These are phyloP conservation scores for Aricia artaxerxes DNA, from an alignment of 2,888 invertebrate species.

Conservation along the genomic window DNA sequence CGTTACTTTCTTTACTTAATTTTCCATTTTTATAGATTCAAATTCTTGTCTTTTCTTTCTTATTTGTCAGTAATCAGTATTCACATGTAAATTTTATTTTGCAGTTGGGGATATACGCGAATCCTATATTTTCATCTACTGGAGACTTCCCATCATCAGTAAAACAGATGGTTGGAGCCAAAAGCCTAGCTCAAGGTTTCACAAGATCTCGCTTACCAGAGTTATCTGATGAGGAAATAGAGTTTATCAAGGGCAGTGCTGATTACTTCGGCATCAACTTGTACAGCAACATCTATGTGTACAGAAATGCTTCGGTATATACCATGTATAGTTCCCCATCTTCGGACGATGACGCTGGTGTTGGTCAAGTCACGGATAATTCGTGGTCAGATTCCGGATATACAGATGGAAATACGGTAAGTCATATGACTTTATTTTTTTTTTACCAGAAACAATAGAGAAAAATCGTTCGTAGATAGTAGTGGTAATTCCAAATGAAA, in stretches of 20 bases:
- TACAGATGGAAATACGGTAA: background rate
- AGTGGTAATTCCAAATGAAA: too few species aligned
- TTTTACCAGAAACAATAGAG: too few species aligned
- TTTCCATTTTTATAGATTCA: background rate
- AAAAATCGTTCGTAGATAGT: too few species aligned
- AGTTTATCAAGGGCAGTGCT: background rate
- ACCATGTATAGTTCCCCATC: background rate
- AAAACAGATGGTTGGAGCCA: background rate
- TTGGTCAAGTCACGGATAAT: background rate
- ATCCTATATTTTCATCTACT: background rate
- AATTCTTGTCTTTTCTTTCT: too few species aligned
- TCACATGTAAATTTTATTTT: too few species aligned
- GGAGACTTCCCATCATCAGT: conserved; percentile 1
- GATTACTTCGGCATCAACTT: background rate
- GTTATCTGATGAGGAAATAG: background rate
- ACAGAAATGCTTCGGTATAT: background rate
- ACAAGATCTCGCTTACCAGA: background rate
- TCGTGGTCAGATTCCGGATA: conserved; percentile 5
- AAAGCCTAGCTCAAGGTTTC: background rate
- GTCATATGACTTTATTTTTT: background rate
- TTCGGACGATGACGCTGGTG: background rate
- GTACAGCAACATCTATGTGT: background rate
- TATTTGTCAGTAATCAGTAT: too few species aligned
- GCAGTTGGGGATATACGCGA: background rate
- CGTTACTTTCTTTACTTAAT: background rate